Evolutionary conservation across 2,113 vertebrate genomes (phyloP).

Genomic region (Notarius lentiginosus): DNA sequence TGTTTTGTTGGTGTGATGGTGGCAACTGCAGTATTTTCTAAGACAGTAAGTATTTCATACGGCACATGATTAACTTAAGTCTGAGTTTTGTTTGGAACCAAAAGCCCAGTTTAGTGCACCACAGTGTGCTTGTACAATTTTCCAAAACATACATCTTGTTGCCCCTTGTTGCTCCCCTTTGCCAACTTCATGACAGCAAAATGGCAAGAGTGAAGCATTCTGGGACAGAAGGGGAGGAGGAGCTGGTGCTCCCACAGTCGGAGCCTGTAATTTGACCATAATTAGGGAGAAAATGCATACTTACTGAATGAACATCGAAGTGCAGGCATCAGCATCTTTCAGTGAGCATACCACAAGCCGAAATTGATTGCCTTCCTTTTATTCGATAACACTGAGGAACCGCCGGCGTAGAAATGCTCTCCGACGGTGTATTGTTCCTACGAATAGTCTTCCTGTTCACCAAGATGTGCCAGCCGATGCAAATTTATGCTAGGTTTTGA

Average conservation of each 20-base stretch:
- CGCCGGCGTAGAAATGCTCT: constrained; percentile 12
- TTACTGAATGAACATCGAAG: constrained; percentile 57
- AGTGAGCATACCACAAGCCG: constrained; percentile 35
- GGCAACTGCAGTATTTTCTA: neutral
- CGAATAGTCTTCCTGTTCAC: constrained; percentile 26
- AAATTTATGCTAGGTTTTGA: neutral
- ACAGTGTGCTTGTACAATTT: constrained; percentile 35
- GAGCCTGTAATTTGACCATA: constrained; percentile 64
- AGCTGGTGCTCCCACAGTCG: constrained; percentile 52
- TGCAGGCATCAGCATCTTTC: constrained; percentile 61
- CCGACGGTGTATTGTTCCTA: constrained; percentile 24
- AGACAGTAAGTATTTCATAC: neutral
- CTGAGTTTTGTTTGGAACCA: neutral
- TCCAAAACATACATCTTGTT: constrained; percentile 45
- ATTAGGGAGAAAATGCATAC: constrained; percentile 62
- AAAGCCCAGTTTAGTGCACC: constrained; percentile 12
- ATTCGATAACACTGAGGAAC: constrained; percentile 32
- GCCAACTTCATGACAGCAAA: constrained; percentile 75
- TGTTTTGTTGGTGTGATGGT: neutral
- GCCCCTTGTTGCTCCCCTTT: constrained; percentile 25
- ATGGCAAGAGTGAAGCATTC: constrained; percentile 50
- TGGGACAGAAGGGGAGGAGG: constrained; percentile 54
- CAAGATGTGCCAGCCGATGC: neutral
- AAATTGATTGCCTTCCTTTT: constrained; percentile 42
- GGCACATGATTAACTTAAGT: neutral